Evolutionary conservation across 1,140 invertebrate species (phyloP).

Genomic region (Heliconius congener): DNA sequence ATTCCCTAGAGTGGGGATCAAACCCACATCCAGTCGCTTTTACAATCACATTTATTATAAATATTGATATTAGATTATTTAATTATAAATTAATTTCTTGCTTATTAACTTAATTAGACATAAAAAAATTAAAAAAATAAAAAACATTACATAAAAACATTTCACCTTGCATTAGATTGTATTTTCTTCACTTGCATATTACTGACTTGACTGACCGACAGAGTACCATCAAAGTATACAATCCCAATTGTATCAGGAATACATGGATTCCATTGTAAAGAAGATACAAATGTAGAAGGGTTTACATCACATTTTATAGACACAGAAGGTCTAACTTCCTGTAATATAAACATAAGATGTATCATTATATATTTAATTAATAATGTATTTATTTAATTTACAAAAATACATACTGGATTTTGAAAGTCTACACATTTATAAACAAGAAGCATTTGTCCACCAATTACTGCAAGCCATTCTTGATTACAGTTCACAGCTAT

Average conservation of each 20-base stretch:
- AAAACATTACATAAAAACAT: not conserved
- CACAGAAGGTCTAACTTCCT: slow-evolving; percentile 60
- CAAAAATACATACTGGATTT: slow-evolving; percentile 49
- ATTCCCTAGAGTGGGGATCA: no score
- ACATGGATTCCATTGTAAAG: slow-evolving; percentile 73
- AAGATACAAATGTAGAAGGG: slow-evolving; percentile 63
- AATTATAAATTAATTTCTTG: no score
- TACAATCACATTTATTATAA: no score
- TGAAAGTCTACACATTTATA: slow-evolving; percentile 62
- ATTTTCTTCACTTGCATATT: slow-evolving; percentile 65
- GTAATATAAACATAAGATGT: slow-evolving; percentile 31
- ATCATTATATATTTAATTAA: not conserved
- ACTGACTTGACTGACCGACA: slow-evolving; percentile 56
- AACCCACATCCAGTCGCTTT: no score
- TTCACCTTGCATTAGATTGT: slow-evolving; percentile 65
- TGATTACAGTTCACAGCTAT: slow-evolving; percentile 61
- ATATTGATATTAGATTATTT: no score
- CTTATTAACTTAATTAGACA: no score
- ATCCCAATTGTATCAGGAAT: slow-evolving; percentile 67
- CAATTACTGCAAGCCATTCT: slow-evolving; percentile 61
- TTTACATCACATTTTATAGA: slow-evolving; percentile 55
- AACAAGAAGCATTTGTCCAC: slow-evolving; percentile 52
- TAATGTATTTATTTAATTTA: slow-evolving; percentile 11
- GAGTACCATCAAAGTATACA: slow-evolving; percentile 66
- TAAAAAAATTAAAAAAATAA: not conserved